These are phyloP conservation scores for Unio pictorum DNA, from an alignment of 2,888 invertebrate species.

Conservation along the genomic window DNA sequence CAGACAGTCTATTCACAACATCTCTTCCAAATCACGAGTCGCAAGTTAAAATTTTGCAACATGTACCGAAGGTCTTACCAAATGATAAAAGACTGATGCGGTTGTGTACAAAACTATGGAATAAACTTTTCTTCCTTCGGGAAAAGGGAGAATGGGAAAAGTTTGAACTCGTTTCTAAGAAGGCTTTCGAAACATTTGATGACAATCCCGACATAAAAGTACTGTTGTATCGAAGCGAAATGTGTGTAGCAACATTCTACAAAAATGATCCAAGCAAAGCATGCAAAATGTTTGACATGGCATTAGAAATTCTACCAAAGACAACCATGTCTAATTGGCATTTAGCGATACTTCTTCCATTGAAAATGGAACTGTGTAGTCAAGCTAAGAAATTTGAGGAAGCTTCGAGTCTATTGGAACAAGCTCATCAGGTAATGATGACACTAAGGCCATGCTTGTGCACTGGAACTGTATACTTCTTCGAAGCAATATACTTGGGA, in stretches of 20 bases:
- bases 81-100: slow-evolving; percentile 13
- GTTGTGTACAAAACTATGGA: slow-evolving; percentile 15
- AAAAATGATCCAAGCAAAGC: slow-evolving; percentile 13
- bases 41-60: not conserved
- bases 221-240: slow-evolving; percentile 13
- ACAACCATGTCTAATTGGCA: slow-evolving; percentile 19
- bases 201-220: slow-evolving; percentile 14
- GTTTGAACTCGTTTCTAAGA: slow-evolving; percentile 4
- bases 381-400: slow-evolving; percentile 10
- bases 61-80: slow-evolving; percentile 5
- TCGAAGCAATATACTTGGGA: slow-evolving; percentile 17
- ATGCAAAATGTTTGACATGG: slow-evolving; percentile 9
- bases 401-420: slow-evolving; percentile 9
- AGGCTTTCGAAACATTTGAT: slow-evolving; percentile 10
- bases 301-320: slow-evolving; percentile 10
- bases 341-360: slow-evolving; percentile 11
- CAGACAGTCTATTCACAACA: too few species aligned
- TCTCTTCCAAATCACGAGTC: too few species aligned
- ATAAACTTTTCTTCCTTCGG: slow-evolving; percentile 13
- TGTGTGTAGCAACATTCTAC: slow-evolving; percentile 20
- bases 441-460: slow-evolving; percentile 14
- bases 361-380: slow-evolving; percentile 13
- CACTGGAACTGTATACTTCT: slow-evolving; percentile 18
- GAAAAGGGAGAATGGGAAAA: slow-evolving; percentile 19
- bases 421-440: slow-evolving; percentile 14